phyloP scores from a whole-genome alignment of 2,888 invertebrate genomes.

The Hydraecia micacea region DNA sequence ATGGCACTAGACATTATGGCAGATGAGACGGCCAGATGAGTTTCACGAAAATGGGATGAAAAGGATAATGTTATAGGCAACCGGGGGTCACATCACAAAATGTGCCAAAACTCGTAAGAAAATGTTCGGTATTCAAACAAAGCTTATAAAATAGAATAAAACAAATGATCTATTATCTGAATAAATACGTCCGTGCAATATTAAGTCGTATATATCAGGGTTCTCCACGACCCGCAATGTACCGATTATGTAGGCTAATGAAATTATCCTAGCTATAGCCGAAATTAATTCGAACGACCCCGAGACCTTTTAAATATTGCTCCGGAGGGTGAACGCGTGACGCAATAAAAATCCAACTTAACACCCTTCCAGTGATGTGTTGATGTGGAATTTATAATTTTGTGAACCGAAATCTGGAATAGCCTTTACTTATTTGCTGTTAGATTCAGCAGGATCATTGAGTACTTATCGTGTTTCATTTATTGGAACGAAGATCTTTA shows the following conservation, averaged over 20 bases:
- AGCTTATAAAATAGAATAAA: constrained; percentile 38
- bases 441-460: neutral
- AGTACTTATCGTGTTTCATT: constrained; percentile 1
- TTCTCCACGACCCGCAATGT: constrained; percentile 67
- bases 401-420: constrained; percentile 23
- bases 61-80: constrained; percentile 61
- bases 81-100: constrained; percentile 42
- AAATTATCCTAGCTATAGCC: constrained; percentile 82
- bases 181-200: constrained; percentile 74
- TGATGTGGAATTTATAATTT: constrained; percentile 47
- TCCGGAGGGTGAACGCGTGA: constrained; percentile 72
- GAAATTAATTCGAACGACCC: constrained; percentile 81
- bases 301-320: constrained; percentile 79
- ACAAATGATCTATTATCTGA: constrained; percentile 60
- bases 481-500: neutral
- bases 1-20: constrained; percentile 49
- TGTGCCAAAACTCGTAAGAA: constrained; percentile 36
- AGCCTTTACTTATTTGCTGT: constrained; percentile 3
- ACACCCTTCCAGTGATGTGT: constrained; percentile 56
- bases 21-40: constrained; percentile 47
- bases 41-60: constrained; percentile 48
- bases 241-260: constrained; percentile 78
- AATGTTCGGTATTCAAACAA: constrained; percentile 25
- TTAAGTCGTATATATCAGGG: constrained; percentile 79
- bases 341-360: constrained; percentile 73